Conservation (phyloP, 2,888 invertebrate species). For the Dolichopus griseipennis region DNA sequence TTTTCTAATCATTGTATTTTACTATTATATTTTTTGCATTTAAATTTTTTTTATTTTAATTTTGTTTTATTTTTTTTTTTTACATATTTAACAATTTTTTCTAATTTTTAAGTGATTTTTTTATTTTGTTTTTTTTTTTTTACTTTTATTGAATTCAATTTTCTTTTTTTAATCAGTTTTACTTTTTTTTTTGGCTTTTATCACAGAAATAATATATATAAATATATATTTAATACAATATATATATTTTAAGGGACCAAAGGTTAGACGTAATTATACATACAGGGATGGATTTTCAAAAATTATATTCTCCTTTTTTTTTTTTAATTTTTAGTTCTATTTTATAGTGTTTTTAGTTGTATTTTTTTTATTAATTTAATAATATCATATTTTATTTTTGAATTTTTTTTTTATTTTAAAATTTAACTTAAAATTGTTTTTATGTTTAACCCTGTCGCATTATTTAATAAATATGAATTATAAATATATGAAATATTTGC, state of each 20-base stretch:
- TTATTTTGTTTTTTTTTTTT: neutral
- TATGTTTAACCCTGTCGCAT: no score
- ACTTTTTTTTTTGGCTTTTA: slow-evolving; percentile 7
- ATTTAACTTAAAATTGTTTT: no score
- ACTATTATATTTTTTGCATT: neutral
- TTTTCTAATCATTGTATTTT: neutral
- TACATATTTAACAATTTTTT: no score
- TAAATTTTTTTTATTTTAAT: no score
- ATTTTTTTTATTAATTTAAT: no score
- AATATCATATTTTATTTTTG: no score
- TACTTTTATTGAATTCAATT: neutral
- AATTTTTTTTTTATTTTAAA: no score
- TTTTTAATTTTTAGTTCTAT: neutral
- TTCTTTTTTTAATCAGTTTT: slow-evolving; percentile 2
- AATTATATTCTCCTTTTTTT: neutral
- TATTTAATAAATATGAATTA: no score
- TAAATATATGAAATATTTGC: no score
- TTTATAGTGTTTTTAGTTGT: neutral
- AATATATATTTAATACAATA: neutral
- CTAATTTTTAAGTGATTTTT: neutral
- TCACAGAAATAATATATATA: slow-evolving; percentile 10
- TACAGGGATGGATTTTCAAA: neutral
- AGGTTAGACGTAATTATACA: neutral
- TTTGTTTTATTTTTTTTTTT: no score
- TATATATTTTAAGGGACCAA: neutral